Percentiles rank a stretch among this genome's conserved stretches.
phyloP scores from a whole-genome alignment of 2,113 vertebrate genomes.

The Phaethon lepturus region DNA sequence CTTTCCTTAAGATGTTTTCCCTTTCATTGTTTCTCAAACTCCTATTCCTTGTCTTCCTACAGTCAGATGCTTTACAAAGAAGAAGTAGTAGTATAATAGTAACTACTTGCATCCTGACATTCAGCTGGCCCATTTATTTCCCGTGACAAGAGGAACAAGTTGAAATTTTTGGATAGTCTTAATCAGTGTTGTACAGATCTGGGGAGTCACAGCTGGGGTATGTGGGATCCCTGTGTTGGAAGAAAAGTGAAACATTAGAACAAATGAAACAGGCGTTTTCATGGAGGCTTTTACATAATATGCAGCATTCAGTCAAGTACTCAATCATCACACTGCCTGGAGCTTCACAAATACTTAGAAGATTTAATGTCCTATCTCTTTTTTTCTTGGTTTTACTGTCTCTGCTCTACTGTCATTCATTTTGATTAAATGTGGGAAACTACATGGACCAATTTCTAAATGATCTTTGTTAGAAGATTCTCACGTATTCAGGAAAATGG shows the following conservation, averaged over 20 bases:
- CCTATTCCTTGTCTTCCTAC: conserved; percentile 74
- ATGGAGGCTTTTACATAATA: background rate
- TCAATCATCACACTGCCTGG: background rate
- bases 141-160: conserved; percentile 56
- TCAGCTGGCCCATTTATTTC: conserved; percentile 68
- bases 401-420: background rate
- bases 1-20: conserved; percentile 61
- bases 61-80: conserved; percentile 78
- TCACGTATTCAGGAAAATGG: background rate
- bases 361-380: background rate
- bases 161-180: conserved; percentile 44
- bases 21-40: conserved; percentile 61
- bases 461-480: background rate
- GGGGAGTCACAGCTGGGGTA: conserved; percentile 71
- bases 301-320: background rate
- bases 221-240: conserved; percentile 58
- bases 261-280: background rate
- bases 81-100: conserved; percentile 80
- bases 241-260: conserved; percentile 48
- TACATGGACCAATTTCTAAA: background rate
- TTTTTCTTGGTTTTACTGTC: background rate
- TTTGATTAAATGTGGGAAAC: background rate
- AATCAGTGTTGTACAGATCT: conserved; percentile 57
- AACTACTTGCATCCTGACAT: conserved; percentile 85
- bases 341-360: background rate